Evolutionary conservation across 2,888 invertebrate species (phyloP).

Genomic region (Caenorhabditis imperialis): DNA sequence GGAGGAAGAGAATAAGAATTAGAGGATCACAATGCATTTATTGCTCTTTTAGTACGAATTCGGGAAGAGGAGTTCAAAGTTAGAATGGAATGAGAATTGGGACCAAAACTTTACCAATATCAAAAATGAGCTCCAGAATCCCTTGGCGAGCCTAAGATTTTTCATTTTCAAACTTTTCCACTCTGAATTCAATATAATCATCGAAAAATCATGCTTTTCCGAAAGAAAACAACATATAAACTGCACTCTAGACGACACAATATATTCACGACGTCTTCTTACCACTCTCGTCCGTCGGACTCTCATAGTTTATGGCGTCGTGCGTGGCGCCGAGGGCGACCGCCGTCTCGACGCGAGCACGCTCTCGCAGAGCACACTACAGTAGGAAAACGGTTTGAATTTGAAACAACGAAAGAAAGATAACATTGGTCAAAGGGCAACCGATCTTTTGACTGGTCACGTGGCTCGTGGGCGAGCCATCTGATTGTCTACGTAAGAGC

Average conservation of each 20-base stretch:
- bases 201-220: conserved; percentile 2
- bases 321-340: conserved; percentile 52
- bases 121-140: neutral
- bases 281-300: conserved; percentile 33
- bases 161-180: neutral
- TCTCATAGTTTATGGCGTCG: conserved; percentile 47
- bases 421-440: neutral
- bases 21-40: conserved; percentile 24
- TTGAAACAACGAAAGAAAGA: no score
- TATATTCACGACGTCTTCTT: conserved; percentile 17
- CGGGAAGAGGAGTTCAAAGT: neutral
- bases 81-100: neutral
- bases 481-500: conserved; percentile 10
- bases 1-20: conserved; percentile 14
- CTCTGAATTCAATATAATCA: neutral
- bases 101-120: neutral
- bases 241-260: conserved; percentile 31
- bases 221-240: conserved; percentile 22
- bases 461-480: conserved; percentile 3
- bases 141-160: conserved; percentile 7
- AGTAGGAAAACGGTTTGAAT: neutral
- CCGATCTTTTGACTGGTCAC: neutral
- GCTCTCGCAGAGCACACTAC: conserved; percentile 54
- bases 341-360: conserved; percentile 55
- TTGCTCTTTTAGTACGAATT: conserved; percentile 13